phyloP scores from a whole-genome alignment of 2,113 vertebrate genomes.

The Pseudolaguvia tuberculata region DNA sequence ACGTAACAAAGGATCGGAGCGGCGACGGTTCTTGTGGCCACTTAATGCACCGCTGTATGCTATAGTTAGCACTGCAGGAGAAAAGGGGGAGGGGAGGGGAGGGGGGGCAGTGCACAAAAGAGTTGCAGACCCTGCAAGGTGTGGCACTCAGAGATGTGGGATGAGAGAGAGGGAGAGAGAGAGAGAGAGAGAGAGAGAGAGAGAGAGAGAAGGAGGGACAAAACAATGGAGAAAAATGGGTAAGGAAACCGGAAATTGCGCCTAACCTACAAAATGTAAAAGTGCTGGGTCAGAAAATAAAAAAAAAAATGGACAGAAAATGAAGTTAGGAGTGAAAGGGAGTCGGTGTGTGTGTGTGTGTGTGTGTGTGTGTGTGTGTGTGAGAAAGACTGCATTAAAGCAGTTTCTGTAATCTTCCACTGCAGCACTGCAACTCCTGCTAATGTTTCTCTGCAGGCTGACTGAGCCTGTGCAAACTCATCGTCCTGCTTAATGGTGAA shows the following conservation, averaged over 20 bases:
- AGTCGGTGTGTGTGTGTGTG: not conserved
- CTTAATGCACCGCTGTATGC: not conserved
- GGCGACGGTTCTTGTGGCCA: not conserved
- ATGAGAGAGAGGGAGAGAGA: not conserved
- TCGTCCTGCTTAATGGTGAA: conserved; percentile 25
- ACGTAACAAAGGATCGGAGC: not conserved
- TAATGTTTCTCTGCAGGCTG: conserved; percentile 35
- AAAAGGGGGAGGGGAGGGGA: not conserved
- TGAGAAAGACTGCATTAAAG: conserved; percentile 16
- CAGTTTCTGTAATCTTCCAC: conserved; percentile 30
- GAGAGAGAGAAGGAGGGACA: no score
- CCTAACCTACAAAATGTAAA: not conserved
- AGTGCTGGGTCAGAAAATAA: not conserved
- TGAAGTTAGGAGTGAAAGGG: not conserved
- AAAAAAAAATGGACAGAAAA: not conserved
- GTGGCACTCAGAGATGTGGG: not conserved
- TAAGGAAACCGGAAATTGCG: conserved; percentile 6
- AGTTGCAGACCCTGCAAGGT: conserved; percentile 22
- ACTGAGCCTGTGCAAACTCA: conserved; percentile 10
- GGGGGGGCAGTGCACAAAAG: not conserved
- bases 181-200: not conserved
- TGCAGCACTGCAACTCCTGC: conserved; percentile 37
- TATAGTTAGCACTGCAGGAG: conserved; percentile 2
- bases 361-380: not conserved
- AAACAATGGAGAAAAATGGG: not conserved